Conservation (phyloP, 2,113 vertebrate genomes). For the Ibidorhyncha struthersii region DNA sequence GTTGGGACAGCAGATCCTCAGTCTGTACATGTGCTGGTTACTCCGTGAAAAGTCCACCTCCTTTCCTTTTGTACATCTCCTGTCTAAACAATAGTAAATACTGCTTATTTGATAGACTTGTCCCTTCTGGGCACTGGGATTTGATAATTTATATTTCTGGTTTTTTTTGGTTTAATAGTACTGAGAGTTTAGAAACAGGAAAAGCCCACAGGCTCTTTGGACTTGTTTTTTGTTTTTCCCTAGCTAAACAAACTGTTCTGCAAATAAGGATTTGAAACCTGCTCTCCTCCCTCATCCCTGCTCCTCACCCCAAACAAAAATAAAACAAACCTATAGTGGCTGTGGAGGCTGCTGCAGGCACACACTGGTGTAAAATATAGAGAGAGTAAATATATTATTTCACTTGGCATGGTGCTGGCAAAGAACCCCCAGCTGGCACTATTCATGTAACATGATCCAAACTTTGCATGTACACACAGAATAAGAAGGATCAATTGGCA, state of each 20-base stretch:
- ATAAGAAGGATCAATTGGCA: constrained; percentile 95
- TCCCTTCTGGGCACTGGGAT: constrained; percentile 77
- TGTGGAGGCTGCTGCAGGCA: constrained; percentile 96
- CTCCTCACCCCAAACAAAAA: constrained; percentile 80
- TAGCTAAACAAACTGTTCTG: constrained; percentile 78
- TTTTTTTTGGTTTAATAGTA: constrained; percentile 82
- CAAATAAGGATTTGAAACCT: constrained; percentile 82
- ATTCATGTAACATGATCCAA: constrained; percentile 95
- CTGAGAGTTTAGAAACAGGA: constrained; percentile 83
- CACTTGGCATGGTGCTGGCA: constrained; percentile 94
- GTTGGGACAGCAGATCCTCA: constrained; percentile 18
- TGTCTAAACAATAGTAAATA: constrained; percentile 77
- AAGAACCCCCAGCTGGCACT: constrained; percentile 88
- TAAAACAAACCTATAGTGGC: constrained; percentile 82
- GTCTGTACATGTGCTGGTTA: constrained; percentile 53
- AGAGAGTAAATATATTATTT: constrained; percentile 90
- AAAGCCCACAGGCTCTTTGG: constrained; percentile 86
- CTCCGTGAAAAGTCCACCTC: constrained; percentile 66
- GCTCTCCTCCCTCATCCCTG: constrained; percentile 80
- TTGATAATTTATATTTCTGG: constrained; percentile 75
- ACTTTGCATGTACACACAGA: constrained; percentile 92
- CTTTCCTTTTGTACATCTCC: constrained; percentile 58
- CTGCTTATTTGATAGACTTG: constrained; percentile 77
- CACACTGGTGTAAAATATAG: constrained; percentile 97
- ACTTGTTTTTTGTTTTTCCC: constrained; percentile 76